phyloP scores from a whole-genome alignment of 2,113 vertebrate species.

The Anhinga rufa region DNA sequence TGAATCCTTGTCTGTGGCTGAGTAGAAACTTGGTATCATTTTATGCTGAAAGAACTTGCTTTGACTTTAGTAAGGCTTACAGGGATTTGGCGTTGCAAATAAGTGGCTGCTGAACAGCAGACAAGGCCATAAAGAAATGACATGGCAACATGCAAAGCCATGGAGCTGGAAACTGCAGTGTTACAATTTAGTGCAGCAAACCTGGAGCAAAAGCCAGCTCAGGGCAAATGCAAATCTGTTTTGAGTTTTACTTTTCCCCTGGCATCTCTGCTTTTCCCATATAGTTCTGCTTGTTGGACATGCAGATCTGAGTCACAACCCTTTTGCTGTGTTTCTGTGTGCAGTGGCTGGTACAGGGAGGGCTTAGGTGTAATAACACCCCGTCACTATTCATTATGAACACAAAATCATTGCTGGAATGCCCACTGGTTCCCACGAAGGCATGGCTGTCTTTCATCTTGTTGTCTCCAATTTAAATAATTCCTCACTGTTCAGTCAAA shows the following conservation, averaged over 20 bases:
- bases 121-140: not conserved
- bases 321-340: not conserved
- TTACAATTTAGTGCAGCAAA: not conserved
- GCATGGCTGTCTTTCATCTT: not conserved
- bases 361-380: conserved; percentile 34
- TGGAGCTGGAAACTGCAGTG: not conserved
- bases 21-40: not conserved
- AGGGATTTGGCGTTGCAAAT: not conserved
- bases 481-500: not conserved
- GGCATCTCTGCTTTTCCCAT: not conserved
- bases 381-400: not conserved
- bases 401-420: not conserved
- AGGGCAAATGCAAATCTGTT: not conserved
- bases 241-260: not conserved
- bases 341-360: not conserved
- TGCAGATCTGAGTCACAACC: not conserved
- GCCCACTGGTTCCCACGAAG: not conserved
- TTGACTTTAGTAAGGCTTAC: not conserved
- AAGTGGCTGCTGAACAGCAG: not conserved
- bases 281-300: not conserved
- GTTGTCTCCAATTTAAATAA: not conserved
- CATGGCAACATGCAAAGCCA: not conserved
- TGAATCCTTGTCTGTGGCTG: not conserved
- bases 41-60: not conserved
- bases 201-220: not conserved